These are phyloP conservation scores for Microplitis deprimator DNA, from an alignment of 2,888 invertebrate genomes.

Conservation along the genomic window DNA sequence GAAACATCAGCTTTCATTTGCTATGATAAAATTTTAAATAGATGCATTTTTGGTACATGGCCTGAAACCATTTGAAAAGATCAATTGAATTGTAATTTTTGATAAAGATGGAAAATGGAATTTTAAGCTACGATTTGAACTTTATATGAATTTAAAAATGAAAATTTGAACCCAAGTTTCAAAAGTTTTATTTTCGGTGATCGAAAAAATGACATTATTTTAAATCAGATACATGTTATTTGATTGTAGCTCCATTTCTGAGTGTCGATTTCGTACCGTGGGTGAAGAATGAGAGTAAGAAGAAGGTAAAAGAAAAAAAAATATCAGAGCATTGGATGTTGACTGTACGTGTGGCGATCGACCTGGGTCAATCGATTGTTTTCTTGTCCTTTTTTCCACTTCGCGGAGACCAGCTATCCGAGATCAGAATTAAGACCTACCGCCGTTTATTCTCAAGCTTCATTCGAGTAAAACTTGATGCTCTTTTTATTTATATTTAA, in stretches of 20 bases:
- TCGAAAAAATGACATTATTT: not conserved
- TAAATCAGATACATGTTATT: not conserved
- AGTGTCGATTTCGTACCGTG: not conserved
- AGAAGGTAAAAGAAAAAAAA: constrained; percentile 25
- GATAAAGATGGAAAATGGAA: no score
- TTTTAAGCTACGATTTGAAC: no score
- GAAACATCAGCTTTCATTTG: no score
- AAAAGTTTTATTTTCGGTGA: not conserved
- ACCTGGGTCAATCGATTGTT: constrained; percentile 45
- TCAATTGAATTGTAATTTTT: no score
- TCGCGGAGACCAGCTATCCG: constrained; percentile 16
- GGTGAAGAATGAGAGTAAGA: constrained; percentile 23
- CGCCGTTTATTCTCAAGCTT: constrained; percentile 13
- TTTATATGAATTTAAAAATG: not conserved
- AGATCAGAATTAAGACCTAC: constrained; percentile 38
- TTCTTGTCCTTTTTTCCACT: constrained; percentile 20
- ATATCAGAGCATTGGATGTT: not conserved
- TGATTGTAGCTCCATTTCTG: not conserved
- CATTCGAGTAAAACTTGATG: not conserved
- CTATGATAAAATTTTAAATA: no score
- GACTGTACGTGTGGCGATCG: constrained; percentile 33
- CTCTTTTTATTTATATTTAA: not conserved
- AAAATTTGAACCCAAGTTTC: not conserved
- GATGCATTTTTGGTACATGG: no score
- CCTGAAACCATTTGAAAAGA: no score